Base-by-base conservation (phyloP, 2,888 invertebrate genomes). In the Sepioteuthis lessoniana region DNA sequence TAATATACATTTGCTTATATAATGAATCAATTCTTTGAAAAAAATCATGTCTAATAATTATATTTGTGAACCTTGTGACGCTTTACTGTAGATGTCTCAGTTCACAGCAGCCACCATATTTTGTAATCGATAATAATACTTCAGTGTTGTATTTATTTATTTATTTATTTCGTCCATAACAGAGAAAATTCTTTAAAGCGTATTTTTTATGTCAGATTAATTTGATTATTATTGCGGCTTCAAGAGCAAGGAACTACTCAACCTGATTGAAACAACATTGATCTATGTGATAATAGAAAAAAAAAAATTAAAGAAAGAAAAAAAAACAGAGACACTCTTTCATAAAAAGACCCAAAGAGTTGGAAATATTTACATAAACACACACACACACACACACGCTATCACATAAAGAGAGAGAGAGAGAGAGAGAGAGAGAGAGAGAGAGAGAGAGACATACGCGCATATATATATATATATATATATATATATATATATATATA, bases 201-300 rank as follows among this genome's bases (percentile, higher is more conserved):
- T 76, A n/a, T 76, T 76, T 76, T 76, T 76, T 76, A 76, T 35
- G 35, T 76, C 13, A n/a, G 76, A 35, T 76, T 76, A 35, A 76
- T 76, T 76, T 76, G 76, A 76, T 76, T 76, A 76, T 76, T 76
- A 76, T 76, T 76, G n/a, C 76, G 25, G n/a, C n/a, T 76, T 76
- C 35, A 35, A 13, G 76, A 76, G 76, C 76, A 76, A 76, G n/a
- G n/a, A n/a, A 76, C 35, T 76, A 76, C 76, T 76, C 76, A 76
- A 19, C 16, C 76, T 76, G 76, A 76, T 76, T 76, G 76, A 76
- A n/a, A 76, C 76, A 35, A n/a, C 16, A 76, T 76, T 35, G 76
- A 76, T 76, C 76, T 13, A 3, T 76, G 19, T 13, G 16, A 76
- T 76, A 76, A 76, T 35, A 76, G 16, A 50, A 19, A 19, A 50